Conservation (phyloP, 2,113 vertebrate genomes). For the Muntiacus reevesi region DNA sequence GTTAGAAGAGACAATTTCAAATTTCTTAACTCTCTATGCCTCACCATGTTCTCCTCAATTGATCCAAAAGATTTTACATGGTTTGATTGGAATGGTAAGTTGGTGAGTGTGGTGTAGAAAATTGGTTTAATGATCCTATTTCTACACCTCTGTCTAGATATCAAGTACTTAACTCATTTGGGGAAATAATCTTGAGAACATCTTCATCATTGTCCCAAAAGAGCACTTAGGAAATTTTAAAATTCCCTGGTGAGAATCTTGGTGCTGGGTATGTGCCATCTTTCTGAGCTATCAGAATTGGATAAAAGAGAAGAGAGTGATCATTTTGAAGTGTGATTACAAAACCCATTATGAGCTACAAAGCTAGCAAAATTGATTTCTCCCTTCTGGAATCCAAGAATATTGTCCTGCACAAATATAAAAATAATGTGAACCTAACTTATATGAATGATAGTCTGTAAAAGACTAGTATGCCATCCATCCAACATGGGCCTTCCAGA, state of each 20-base stretch:
- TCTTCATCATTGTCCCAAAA: constrained; percentile 70
- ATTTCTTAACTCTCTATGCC: background rate
- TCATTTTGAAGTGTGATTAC: constrained; percentile 73
- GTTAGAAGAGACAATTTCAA: background rate
- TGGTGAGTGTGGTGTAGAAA: background rate
- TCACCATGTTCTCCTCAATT: background rate
- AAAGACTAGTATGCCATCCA: constrained; percentile 38
- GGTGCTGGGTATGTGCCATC: constrained; percentile 36
- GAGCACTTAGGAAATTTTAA: constrained; percentile 67
- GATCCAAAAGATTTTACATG: background rate
- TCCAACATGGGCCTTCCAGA: constrained; percentile 20
- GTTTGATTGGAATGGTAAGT: background rate
- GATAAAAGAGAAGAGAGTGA: constrained; percentile 65
- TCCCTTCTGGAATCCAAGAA: constrained; percentile 61
- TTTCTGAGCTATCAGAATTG: constrained; percentile 59
- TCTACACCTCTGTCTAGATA: constrained; percentile 45
- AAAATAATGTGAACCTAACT: constrained; percentile 65
- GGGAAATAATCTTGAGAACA: constrained; percentile 61
- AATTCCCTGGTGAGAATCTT: constrained; percentile 69
- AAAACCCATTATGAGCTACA: constrained; percentile 77
- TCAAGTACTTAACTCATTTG: constrained; percentile 44
- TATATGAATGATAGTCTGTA: constrained; percentile 42
- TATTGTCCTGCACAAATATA: constrained; percentile 71
- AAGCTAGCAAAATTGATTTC: constrained; percentile 73
- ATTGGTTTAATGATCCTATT: constrained; percentile 55